Base-by-base conservation (phyloP, 2,797 vertebrate genomes). In the Coracias cyanogaster region DNA sequence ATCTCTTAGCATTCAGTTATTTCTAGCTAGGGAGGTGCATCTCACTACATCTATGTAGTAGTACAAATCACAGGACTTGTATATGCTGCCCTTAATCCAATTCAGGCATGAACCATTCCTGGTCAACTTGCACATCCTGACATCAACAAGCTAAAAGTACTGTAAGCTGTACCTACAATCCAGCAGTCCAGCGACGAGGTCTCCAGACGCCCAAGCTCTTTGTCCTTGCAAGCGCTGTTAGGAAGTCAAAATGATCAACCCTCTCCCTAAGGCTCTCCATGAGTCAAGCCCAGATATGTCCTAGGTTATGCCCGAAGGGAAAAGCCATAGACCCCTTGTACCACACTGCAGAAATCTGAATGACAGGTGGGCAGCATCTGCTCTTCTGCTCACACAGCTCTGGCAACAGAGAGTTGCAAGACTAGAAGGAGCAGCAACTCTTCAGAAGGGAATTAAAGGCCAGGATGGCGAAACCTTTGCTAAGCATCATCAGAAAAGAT, bases 211-310 rank as follows among this genome's bases (percentile, higher is more conserved):
- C 5, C 39, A 15, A 33, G 61, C 17, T 28, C 52, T 33, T 13
- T 6, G 29, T 54, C 54, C 80, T 39, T 9, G 1, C 0, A 1
- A 35, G 57, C 0, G 1, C 65, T 41, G 20, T 33, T 43, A 37
- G 64, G n/a, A 51, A 54, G 9, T 10, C 76, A 45, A 46, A 74
- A 6, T 12, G 7, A 57, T 4, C 57, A 16, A 22, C 7, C 22
- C 11, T 4, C 13, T 64, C 62, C 43, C 41, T 15, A 5, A 10
- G n/a, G 61, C 37, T 70, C 35, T 18, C 57, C 35, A 4, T 6
- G 55, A 55, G 33, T 18, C 43, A 37, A 2, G 1, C 6, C 19
- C 41, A n/a, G 55, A 35, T n/a, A 35, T 41, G n/a, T 45, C 61
- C 55, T 9, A 24, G 22, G 29, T 24, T 57, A 8, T 37, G 10